Evolutionary conservation across 2,113 vertebrate genomes (phyloP).

Genomic region (Carollia perspicillata): DNA sequence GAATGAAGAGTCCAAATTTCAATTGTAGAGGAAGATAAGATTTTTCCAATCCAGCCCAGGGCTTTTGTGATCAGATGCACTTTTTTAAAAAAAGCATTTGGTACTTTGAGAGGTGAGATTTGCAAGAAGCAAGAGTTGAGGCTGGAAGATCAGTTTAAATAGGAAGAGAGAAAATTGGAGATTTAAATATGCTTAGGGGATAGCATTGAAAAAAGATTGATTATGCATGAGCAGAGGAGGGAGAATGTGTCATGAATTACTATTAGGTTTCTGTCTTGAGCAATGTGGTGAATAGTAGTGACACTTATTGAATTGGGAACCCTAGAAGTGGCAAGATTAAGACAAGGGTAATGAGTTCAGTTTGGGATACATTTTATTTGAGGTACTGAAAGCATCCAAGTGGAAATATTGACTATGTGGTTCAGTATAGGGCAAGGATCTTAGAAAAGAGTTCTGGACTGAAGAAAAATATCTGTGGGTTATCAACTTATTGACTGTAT

Average conservation of each 20-base stretch:
- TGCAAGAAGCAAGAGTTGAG: neutral
- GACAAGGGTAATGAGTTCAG: slow-evolving; percentile 3
- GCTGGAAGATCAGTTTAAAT: neutral
- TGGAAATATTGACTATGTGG: neutral
- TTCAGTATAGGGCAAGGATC: neutral
- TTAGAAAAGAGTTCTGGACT: neutral
- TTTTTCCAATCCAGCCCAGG: neutral
- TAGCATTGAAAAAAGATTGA: neutral
- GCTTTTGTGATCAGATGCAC: neutral
- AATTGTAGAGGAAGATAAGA: neutral
- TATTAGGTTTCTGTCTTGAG: slow-evolving; percentile 22
- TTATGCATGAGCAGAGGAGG: neutral
- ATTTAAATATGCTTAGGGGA: neutral
- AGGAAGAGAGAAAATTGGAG: neutral
- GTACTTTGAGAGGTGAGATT: neutral
- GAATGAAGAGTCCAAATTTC: neutral
- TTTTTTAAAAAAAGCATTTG: neutral
- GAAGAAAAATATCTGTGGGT: neutral
- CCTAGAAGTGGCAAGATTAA: neutral
- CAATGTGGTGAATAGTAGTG: neutral
- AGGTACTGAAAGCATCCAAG: slow-evolving; percentile 13
- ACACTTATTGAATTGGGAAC: neutral
- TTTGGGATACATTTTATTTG: slow-evolving; percentile 30
- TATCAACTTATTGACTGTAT: neutral
- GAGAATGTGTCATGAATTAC: neutral